A percentile compares a stretch with the other conserved stretches of the same genome.
These are phyloP conservation scores for Meles meles DNA, from an alignment of 2,113 vertebrate species.

Conservation along the genomic window DNA sequence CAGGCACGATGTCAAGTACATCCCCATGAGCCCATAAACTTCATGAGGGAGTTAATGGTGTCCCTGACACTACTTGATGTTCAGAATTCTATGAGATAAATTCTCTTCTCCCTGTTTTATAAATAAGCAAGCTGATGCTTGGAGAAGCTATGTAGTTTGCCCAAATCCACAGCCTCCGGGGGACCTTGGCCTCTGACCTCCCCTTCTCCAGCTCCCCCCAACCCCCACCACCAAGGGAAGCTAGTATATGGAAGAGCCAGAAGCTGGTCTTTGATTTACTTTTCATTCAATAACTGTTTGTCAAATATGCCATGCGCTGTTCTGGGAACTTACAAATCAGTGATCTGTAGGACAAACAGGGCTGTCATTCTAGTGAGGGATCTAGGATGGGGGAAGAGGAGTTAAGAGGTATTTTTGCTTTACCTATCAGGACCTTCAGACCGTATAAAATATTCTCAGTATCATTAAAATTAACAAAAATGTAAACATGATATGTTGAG, in stretches of 20 bases:
- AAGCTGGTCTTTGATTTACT: neutral
- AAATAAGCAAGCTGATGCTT: neutral
- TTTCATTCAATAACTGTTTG: neutral
- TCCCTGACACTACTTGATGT: neutral
- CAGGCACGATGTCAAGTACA: neutral
- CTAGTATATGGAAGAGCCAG: neutral
- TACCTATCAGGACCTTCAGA: neutral
- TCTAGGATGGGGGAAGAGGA: neutral
- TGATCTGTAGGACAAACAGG: neutral
- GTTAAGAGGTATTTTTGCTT: neutral
- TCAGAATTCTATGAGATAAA: neutral
- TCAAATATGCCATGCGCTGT: neutral
- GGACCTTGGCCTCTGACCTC: neutral
- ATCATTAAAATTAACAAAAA: conserved; percentile 32
- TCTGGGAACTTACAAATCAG: neutral
- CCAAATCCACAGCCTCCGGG: neutral
- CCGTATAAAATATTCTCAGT: neutral
- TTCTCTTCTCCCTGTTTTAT: neutral
- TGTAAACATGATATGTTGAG: neutral
- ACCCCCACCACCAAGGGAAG: neutral
- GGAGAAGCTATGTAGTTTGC: neutral
- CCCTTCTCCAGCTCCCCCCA: neutral
- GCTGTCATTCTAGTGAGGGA: neutral
- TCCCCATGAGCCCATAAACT: neutral
- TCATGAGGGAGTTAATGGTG: neutral